A percentile compares a stretch with the other conserved stretches of the same genome.
These are phyloP conservation scores for Agrotis exclamationis DNA, from an alignment of 2,888 invertebrate genomes.

Conservation along the genomic window DNA sequence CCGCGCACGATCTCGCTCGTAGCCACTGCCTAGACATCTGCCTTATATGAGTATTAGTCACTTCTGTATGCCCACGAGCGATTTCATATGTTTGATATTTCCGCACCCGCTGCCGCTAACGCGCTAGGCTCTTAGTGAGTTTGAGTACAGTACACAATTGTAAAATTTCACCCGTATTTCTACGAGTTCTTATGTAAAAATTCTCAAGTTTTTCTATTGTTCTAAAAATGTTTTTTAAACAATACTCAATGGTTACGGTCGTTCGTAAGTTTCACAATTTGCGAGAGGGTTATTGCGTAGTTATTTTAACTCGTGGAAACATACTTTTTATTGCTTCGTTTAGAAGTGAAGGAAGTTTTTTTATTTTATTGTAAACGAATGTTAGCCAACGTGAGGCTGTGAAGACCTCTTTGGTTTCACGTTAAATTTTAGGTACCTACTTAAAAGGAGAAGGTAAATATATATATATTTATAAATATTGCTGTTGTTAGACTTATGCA, in stretches of 20 bases:
- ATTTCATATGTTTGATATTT: too few relatives aligned
- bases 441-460: neutral
- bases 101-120: too few relatives aligned
- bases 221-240: constrained; percentile 41
- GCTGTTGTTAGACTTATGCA: neutral
- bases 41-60: too few relatives aligned
- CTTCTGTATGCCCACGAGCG: too few relatives aligned
- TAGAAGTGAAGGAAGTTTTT: constrained; percentile 7
- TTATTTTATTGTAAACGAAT: constrained; percentile 21
- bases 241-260: constrained; percentile 14
- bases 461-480: too few relatives aligned
- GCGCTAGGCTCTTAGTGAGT: too few relatives aligned
- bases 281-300: constrained; percentile 35
- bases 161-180: constrained; percentile 26
- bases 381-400: constrained; percentile 23
- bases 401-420: neutral
- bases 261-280: constrained; percentile 42
- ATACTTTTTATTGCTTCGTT: constrained; percentile 41
- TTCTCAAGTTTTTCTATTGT: constrained; percentile 33
- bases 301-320: constrained; percentile 26
- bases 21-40: too few relatives aligned
- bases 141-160: constrained; percentile 11
- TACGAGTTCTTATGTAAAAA: constrained; percentile 31
- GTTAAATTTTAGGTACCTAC: too few relatives aligned
- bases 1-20: too few relatives aligned